A percentile compares a stretch with the other conserved stretches of the same genome.
phyloP scores from a whole-genome alignment of 2,888 invertebrate genomes.

The Branchipolynoe longqiensis region DNA sequence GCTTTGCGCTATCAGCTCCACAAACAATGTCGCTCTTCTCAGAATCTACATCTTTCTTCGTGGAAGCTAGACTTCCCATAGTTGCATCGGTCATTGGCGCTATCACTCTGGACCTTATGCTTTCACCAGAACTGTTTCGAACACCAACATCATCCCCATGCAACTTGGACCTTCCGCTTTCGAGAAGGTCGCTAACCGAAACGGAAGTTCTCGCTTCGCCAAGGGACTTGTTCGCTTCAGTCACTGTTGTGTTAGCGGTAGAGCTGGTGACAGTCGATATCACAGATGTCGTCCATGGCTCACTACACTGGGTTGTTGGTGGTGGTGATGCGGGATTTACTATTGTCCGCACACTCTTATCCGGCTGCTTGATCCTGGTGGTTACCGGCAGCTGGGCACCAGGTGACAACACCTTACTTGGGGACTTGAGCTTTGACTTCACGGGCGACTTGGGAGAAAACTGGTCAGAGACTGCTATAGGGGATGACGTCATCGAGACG shows the following conservation, averaged over 20 bases:
- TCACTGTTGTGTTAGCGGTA: not conserved
- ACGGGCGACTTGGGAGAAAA: constrained; percentile 10
- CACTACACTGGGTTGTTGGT: constrained; percentile 5
- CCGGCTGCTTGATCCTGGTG: not conserved
- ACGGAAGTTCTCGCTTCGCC: constrained; percentile 6
- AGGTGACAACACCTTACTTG: not conserved
- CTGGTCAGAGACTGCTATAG: not conserved
- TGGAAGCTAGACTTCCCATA: too few relatives aligned
- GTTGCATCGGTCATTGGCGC: too few relatives aligned
- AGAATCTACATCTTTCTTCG: too few relatives aligned
- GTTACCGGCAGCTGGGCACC: not conserved
- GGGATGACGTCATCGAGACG: not conserved
- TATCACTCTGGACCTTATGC: too few relatives aligned
- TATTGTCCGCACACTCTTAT: not conserved
- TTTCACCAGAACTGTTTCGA: too few relatives aligned
- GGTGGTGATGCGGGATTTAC: too few relatives aligned
- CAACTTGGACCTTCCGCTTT: constrained; percentile 43
- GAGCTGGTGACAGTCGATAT: constrained; percentile 2
- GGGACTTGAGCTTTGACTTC: constrained; percentile 28
- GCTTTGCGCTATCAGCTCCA: too few relatives aligned
- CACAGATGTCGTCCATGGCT: constrained; percentile 1
- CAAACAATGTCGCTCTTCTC: too few relatives aligned
- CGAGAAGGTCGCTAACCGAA: constrained; percentile 21
- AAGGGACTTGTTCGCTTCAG: not conserved
- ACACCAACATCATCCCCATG: constrained; percentile 34